Evolutionary conservation across 2,888 invertebrate genomes (phyloP).

Genomic region (Epinotia demarniana): DNA sequence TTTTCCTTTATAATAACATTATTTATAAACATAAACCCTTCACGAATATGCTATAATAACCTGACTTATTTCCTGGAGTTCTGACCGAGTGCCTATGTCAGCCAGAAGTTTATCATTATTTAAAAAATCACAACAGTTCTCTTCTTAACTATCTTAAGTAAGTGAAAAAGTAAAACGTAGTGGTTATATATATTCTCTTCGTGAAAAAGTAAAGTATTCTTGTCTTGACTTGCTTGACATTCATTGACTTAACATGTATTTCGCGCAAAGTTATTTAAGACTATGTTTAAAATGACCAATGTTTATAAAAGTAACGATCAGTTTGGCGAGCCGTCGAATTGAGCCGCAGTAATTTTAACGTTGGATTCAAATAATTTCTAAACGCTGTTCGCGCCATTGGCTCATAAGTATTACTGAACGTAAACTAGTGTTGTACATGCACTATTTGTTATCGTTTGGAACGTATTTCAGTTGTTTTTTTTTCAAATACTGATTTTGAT

Average conservation of each 20-base stretch:
- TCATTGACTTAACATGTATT: not conserved
- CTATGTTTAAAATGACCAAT: not conserved
- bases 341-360: slow-evolving; percentile 19
- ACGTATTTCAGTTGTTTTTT: not conserved
- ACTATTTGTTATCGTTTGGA: not conserved
- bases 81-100: not conserved
- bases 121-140: not conserved
- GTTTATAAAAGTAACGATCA: not conserved
- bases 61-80: too few species aligned
- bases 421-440: slow-evolving; percentile 18
- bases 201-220: too few species aligned
- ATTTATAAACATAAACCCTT: too few species aligned
- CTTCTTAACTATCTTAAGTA: too few species aligned
- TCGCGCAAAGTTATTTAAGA: slow-evolving; percentile 27
- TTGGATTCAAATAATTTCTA: slow-evolving; percentile 39
- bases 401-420: slow-evolving; percentile 17
- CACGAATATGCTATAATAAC: not conserved
- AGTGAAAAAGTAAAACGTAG: too few species aligned
- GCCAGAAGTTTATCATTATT: not conserved
- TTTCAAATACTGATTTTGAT: not conserved
- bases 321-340: not conserved
- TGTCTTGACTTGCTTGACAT: too few species aligned
- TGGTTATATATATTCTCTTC: too few species aligned
- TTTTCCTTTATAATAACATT: not conserved
- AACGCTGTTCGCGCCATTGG: slow-evolving; percentile 35